Evolutionary conservation across 2,113 vertebrate genomes (phyloP).

Genomic region (Equus przewalskii): DNA sequence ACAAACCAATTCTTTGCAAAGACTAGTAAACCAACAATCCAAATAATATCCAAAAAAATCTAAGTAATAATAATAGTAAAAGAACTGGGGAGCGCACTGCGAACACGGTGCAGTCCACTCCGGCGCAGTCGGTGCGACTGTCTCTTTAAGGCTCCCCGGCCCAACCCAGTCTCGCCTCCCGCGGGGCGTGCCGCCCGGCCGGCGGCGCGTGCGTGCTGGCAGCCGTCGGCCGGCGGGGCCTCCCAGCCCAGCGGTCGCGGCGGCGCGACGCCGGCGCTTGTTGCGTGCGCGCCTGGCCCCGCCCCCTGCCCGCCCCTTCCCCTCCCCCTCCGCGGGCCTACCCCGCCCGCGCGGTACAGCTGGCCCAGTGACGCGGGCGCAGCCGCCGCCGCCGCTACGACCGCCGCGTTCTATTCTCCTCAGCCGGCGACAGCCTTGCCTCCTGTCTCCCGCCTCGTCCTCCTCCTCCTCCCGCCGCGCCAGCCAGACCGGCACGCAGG

Average conservation of each 20-base stretch:
- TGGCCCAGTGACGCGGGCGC: constrained; percentile 75
- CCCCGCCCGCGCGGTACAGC: constrained; percentile 70
- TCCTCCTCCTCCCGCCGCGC: neutral
- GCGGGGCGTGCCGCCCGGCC: neutral
- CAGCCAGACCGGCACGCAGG: constrained; percentile 72
- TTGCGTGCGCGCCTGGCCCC: constrained; percentile 68
- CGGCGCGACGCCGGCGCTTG: constrained; percentile 55
- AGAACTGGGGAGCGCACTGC: neutral
- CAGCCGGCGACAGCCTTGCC: constrained; percentile 47
- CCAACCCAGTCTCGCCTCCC: neutral
- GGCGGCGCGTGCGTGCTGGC: constrained; percentile 66
- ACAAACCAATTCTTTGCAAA: constrained; percentile 26
- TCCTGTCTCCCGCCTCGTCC: neutral
- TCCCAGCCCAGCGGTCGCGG: constrained; percentile 20
- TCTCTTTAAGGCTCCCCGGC: constrained; percentile 75
- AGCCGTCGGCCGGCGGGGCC: neutral
- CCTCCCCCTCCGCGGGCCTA: neutral
- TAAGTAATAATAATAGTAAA: neutral
- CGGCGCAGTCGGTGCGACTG: neutral
- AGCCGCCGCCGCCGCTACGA: neutral
- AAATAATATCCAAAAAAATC: neutral
- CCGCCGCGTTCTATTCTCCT: constrained; percentile 60
- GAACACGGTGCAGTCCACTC: neutral
- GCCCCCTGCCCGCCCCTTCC: constrained; percentile 27
- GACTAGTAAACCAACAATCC: neutral